Evolutionary conservation across 2,797 vertebrate species (phyloP), one percentile per base, ranked within the genome.

Genomic region (Miichthys miiuy): DNA sequence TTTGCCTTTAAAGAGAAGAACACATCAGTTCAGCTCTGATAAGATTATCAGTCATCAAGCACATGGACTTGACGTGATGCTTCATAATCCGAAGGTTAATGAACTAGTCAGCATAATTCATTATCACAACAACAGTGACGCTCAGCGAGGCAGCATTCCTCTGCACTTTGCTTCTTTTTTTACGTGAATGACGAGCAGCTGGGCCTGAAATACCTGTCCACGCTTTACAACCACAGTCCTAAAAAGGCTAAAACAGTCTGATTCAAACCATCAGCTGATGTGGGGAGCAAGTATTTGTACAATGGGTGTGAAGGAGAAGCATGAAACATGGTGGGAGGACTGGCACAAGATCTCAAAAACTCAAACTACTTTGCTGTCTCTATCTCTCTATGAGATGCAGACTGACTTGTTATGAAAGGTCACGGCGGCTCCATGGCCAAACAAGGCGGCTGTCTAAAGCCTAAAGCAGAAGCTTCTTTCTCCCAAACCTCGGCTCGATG

Each of bases 1-100:
- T 92, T 99, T 99, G 82, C 97, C 98, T 99, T 11, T 14, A 82
- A 84, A 34, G 14, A 61, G 63, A 68, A 68, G 42, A 44, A 44
- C 42, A 80, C 50, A 77, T 1, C 4, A 68, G 20, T 38, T 38
- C 17, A 56, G 2, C 69, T 34, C 34, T 51, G 64, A 68, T 70
- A 58, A 52, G 41, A 61, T 25, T 50, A 66, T 44, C 18, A 38
- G n/a, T 51, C 5, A 3, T 3, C 14, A 4, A 42, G 1, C 6
- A 10, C 1, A 4, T 51, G 23, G 66, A 50, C 58, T 16, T 44
- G 1, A 52, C 12, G 8, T 30, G 62, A 66, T 21, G 2, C 6
- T 5, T 12, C 1, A 2, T 2, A 3, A 18, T 64, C 18, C 51
- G 79, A 88, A 85, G 66, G 47, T 87, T 63, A 42, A 3, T 47